phyloP scores from a whole-genome alignment of 1,140 invertebrate species.

The Papilio polyxenes region DNA sequence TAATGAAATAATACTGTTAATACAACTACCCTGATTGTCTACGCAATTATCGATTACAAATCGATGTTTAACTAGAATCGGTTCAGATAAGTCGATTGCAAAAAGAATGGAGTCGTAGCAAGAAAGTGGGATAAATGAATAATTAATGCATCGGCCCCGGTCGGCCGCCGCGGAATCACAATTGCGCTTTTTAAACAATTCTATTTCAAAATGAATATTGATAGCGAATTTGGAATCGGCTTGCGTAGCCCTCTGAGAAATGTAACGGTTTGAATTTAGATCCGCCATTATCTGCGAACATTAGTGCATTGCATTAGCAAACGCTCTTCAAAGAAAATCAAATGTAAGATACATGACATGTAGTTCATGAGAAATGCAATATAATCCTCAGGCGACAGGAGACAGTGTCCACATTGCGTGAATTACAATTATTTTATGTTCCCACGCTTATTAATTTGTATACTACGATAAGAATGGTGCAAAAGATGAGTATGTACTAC shows the following conservation, averaged over 20 bases:
- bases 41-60: constrained; percentile 48
- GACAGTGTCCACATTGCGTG: background rate
- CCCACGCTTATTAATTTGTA: background rate
- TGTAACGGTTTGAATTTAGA: constrained; percentile 31
- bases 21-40: constrained; percentile 40
- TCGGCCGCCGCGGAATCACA: constrained; percentile 7
- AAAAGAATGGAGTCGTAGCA: constrained; percentile 49
- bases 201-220: constrained; percentile 33
- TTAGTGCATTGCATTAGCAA: too few relatives aligned
- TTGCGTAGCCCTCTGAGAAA: constrained; percentile 27
- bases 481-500: background rate
- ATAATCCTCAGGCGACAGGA: background rate
- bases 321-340: background rate
- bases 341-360: constrained; percentile 23
- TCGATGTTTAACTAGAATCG: constrained; percentile 56
- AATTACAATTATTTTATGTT: background rate
- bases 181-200: constrained; percentile 33
- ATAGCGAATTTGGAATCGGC: constrained; percentile 25
- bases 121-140: constrained; percentile 56
- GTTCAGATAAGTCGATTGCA: constrained; percentile 54
- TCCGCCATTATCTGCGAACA: constrained; percentile 30
- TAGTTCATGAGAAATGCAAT: background rate
- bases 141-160: constrained; percentile 44
- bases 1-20: background rate
- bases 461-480: background rate